These are phyloP conservation scores for Chaenodraco wilsoni DNA, from an alignment of 2,797 vertebrate species.

Conservation along the genomic window DNA sequence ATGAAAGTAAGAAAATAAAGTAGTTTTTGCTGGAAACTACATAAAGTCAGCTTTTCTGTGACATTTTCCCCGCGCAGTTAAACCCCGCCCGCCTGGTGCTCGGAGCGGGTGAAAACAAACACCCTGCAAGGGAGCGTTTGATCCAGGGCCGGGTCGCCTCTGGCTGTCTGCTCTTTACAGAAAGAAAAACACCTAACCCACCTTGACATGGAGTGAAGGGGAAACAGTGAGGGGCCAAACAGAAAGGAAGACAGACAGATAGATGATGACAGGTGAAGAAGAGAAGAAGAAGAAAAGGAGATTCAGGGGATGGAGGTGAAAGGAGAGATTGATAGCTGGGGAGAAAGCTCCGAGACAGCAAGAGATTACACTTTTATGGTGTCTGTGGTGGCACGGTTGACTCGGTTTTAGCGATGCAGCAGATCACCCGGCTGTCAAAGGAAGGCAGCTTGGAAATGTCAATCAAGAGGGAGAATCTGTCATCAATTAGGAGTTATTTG, in stretches of 20 bases:
- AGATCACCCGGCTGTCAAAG: background rate
- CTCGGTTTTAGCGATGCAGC: constrained; percentile 33
- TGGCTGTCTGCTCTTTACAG: constrained; percentile 28
- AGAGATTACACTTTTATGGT: constrained; percentile 51
- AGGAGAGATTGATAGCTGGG: constrained; percentile 35
- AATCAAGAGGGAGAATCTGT: background rate
- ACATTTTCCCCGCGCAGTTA: background rate
- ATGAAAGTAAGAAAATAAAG: background rate
- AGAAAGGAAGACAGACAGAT: background rate
- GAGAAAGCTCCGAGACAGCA: constrained; percentile 15
- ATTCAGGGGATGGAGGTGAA: constrained; percentile 15
- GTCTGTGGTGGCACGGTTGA: constrained; percentile 42
- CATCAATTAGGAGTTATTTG: constrained; percentile 25
- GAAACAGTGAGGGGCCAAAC: constrained; percentile 12
- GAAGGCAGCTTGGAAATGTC: constrained; percentile 19
- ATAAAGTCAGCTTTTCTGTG: background rate
- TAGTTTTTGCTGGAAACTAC: background rate
- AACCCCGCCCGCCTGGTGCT: background rate
- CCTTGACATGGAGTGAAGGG: constrained; percentile 32
- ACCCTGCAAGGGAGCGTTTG: constrained; percentile 22
- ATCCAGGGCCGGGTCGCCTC: constrained; percentile 8
- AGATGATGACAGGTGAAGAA: constrained; percentile 22
- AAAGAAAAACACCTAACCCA: constrained; percentile 30
- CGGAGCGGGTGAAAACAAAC: constrained; percentile 11
- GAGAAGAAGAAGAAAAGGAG: background rate